A percentile compares a stretch with the other conserved stretches of the same genome.
phyloP scores from a whole-genome alignment of 2,113 vertebrate species.

The Ceyx cyanopectus region DNA sequence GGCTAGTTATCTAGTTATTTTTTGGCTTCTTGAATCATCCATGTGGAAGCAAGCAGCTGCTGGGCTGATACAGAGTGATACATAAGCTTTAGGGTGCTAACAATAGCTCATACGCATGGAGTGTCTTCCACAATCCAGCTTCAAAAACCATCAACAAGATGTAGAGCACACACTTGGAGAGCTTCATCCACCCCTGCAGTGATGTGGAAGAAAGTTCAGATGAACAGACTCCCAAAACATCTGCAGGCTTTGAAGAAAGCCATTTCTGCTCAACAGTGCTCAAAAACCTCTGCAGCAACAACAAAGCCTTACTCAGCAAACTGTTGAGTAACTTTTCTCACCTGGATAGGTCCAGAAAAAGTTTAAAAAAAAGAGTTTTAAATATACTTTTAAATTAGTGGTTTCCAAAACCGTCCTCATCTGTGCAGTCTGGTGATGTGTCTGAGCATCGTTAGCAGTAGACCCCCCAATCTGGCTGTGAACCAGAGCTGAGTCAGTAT shows the following conservation, averaged over 20 bases:
- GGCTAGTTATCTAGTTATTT: slow-evolving; percentile 1
- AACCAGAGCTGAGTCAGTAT: not conserved
- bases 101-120: not conserved
- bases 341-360: not conserved
- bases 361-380: not conserved
- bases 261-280: not conserved
- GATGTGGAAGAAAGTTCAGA: not conserved
- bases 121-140: not conserved
- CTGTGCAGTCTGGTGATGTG: not conserved
- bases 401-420: not conserved
- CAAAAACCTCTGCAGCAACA: not conserved
- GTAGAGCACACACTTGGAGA: not conserved
- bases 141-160: not conserved
- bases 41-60: not conserved
- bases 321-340: not conserved
- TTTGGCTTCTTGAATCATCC: slow-evolving; percentile 30
- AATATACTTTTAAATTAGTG: not conserved
- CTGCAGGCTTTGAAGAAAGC: not conserved
- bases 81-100: not conserved
- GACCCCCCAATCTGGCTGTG: not conserved
- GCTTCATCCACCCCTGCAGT: not conserved
- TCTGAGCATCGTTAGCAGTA: not conserved
- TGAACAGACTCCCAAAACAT: not conserved
- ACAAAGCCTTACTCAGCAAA: not conserved
- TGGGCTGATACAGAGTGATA: not conserved